phyloP scores from a whole-genome alignment of 2,888 invertebrate species.

The Microplitis deprimator region DNA sequence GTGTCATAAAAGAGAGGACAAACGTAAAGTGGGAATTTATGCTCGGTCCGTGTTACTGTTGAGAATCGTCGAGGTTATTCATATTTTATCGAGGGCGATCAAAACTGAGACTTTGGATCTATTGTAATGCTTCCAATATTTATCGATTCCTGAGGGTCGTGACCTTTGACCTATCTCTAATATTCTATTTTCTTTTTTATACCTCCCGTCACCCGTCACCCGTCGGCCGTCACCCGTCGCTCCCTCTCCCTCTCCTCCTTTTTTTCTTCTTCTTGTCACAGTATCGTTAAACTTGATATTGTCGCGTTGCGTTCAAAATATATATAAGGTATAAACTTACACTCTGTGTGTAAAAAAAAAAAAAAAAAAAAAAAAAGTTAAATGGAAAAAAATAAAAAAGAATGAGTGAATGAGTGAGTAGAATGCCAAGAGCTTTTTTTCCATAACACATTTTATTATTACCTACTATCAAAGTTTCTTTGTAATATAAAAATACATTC shows the following conservation, averaged over 20 bases:
- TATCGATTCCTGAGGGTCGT: constrained; percentile 15
- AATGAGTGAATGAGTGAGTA: neutral
- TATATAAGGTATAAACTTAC: neutral
- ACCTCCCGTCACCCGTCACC: too few species aligned
- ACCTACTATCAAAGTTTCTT: constrained; percentile 1
- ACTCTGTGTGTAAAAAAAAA: neutral
- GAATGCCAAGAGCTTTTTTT: neutral
- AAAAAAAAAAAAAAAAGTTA: neutral
- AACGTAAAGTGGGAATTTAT: constrained; percentile 26
- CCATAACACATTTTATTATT: constrained; percentile 1
- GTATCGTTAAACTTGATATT: neutral
- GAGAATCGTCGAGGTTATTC: constrained; percentile 22
- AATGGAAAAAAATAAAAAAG: neutral
- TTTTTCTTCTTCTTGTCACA: neutral
- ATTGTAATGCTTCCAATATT: constrained; percentile 20
- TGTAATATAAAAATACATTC: neutral
- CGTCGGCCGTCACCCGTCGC: neutral
- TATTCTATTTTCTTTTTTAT: constrained; percentile 6
- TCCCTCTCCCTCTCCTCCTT: neutral
- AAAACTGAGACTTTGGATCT: constrained; percentile 21
- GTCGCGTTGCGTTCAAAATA: neutral
- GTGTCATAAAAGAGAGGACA: neutral
- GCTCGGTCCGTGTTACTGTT: constrained; percentile 15
- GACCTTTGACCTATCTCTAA: constrained; percentile 21
- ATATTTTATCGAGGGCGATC: constrained; percentile 25